Conservation (phyloP, 1,140 invertebrate genomes). For the Camponotus floridanus region DNA sequence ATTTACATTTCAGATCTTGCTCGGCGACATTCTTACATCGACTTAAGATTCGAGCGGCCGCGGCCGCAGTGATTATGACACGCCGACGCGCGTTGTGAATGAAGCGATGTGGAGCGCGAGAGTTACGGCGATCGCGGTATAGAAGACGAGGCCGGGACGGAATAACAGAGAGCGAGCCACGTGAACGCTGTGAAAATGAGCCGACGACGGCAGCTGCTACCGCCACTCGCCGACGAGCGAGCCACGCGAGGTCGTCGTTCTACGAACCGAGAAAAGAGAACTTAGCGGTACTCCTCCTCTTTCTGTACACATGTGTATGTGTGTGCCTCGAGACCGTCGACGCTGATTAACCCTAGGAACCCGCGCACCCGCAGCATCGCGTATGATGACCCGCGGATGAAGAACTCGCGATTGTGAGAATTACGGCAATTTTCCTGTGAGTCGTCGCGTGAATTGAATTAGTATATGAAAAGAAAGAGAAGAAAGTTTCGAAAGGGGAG, state of each 20-base stretch:
- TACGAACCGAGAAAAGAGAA: slow-evolving; percentile 60
- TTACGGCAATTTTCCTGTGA: not conserved
- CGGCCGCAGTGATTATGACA: too few relatives aligned
- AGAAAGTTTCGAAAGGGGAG: not conserved
- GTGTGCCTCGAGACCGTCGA: slow-evolving; percentile 1
- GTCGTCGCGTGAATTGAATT: slow-evolving; percentile 6
- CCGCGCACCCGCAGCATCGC: not conserved
- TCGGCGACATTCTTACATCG: not conserved
- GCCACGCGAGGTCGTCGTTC: slow-evolving; percentile 78
- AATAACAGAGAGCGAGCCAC: slow-evolving; percentile 66
- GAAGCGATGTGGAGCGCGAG: slow-evolving; percentile 35
- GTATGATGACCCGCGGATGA: slow-evolving; percentile 24
- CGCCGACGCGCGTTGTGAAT: not conserved
- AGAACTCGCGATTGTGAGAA: not conserved
- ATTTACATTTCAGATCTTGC: not conserved
- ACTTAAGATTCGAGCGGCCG: not conserved
- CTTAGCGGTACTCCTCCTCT: slow-evolving; percentile 77
- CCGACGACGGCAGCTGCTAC: slow-evolving; percentile 64
- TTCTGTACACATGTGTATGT: not conserved
- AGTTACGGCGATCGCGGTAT: slow-evolving; percentile 71
- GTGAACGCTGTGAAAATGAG: slow-evolving; percentile 71
- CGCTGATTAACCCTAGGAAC: slow-evolving; percentile 67
- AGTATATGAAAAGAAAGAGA: not conserved
- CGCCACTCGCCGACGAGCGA: slow-evolving; percentile 60
- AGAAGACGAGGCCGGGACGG: slow-evolving; percentile 35